phyloP scores from a whole-genome alignment of 2,888 invertebrate genomes.

The Amiota communis region DNA sequence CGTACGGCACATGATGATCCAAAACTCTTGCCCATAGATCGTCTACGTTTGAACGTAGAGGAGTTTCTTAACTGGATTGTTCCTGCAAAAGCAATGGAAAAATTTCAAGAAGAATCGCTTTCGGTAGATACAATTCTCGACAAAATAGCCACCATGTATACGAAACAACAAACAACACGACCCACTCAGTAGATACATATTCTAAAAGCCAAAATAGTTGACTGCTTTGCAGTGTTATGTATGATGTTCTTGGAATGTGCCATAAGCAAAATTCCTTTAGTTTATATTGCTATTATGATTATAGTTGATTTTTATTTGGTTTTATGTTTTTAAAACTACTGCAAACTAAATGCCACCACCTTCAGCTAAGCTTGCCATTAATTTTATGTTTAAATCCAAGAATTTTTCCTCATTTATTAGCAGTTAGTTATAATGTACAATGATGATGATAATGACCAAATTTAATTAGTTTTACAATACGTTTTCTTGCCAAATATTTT shows the following conservation, averaged over 20 bases:
- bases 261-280: slow-evolving; percentile 44
- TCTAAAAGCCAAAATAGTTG: too few relatives aligned
- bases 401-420: slow-evolving; percentile 38
- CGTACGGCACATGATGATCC: slow-evolving; percentile 78
- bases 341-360: not conserved
- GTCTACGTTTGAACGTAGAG: slow-evolving; percentile 83
- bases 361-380: slow-evolving; percentile 54
- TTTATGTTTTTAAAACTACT: slow-evolving; percentile 32
- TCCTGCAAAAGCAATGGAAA: slow-evolving; percentile 84
- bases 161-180: slow-evolving; percentile 61
- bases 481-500: slow-evolving; percentile 40
- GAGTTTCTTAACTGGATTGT: slow-evolving; percentile 87
- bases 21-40: slow-evolving; percentile 76
- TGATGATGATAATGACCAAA: slow-evolving; percentile 28
- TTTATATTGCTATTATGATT: not conserved
- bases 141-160: slow-evolving; percentile 69
- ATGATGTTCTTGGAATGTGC: slow-evolving; percentile 40
- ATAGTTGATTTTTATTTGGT: slow-evolving; percentile 33
- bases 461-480: slow-evolving; percentile 53
- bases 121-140: slow-evolving; percentile 86
- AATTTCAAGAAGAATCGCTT: slow-evolving; percentile 82
- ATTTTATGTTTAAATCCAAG: slow-evolving; percentile 30
- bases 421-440: too few relatives aligned
- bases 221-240: too few relatives aligned
- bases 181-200: not conserved